Evolutionary conservation across 2,888 invertebrate species (phyloP).

Genomic region (Pseudolycoriella hygida): DNA sequence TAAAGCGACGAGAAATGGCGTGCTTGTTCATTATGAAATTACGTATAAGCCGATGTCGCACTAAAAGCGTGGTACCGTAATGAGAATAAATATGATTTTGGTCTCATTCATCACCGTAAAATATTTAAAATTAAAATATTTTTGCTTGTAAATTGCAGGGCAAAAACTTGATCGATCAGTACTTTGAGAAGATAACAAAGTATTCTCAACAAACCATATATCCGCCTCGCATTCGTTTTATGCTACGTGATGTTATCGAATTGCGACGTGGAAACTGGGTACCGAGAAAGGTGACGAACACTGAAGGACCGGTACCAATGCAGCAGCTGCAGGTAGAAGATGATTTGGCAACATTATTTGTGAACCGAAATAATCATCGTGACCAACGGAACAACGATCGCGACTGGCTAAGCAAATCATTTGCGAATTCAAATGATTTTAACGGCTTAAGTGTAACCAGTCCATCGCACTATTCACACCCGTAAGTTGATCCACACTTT

Average conservation of each 20-base stretch:
- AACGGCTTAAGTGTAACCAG: slow-evolving; percentile 27
- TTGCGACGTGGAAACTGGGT: slow-evolving; percentile 83
- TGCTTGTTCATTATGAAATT: too few species aligned
- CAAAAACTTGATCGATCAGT: slow-evolving; percentile 88
- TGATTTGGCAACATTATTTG: slow-evolving; percentile 19
- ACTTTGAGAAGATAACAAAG: slow-evolving; percentile 84
- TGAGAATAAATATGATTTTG: too few species aligned
- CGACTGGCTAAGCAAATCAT: slow-evolving; percentile 29
- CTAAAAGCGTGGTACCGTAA: too few species aligned
- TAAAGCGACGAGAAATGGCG: too few species aligned
- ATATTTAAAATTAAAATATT: too few species aligned
- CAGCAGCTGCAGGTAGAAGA: slow-evolving; percentile 55
- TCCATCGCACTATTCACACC: slow-evolving; percentile 26
- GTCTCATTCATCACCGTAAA: too few species aligned
- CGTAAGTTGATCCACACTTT: too few species aligned
- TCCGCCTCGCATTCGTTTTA: slow-evolving; percentile 86
- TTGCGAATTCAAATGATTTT: slow-evolving; percentile 27
- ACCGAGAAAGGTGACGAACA: slow-evolving; percentile 68
- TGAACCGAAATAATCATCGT: slow-evolving; percentile 22
- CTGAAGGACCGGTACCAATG: slow-evolving; percentile 89
- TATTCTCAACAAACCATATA: slow-evolving; percentile 69
- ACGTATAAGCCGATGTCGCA: too few species aligned
- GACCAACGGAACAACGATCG: slow-evolving; percentile 30
- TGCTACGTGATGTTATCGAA: slow-evolving; percentile 93
- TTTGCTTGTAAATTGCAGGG: slow-evolving; percentile 24